Conservation (phyloP, 1,140 invertebrate genomes). For the Episyrphus balteatus region DNA sequence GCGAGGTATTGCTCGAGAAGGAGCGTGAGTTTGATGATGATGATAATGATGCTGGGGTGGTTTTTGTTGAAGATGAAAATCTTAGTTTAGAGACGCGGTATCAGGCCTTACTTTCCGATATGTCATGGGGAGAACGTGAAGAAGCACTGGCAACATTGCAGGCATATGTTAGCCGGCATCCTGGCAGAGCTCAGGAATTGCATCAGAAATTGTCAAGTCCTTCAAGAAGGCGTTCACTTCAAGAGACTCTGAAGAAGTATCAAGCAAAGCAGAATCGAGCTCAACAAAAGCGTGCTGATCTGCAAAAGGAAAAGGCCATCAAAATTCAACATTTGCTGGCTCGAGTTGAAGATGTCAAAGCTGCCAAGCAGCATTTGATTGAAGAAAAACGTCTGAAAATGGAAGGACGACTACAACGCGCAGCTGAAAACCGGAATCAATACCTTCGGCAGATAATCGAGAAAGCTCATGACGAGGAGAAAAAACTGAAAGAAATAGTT, state of each 20-base stretch:
- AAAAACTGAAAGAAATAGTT: slow-evolving; percentile 92
- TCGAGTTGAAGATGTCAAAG: slow-evolving; percentile 85
- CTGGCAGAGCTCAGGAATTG: slow-evolving; percentile 77
- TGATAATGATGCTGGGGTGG: slow-evolving; percentile 12
- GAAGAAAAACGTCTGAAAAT: slow-evolving; percentile 74
- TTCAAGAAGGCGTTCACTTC: slow-evolving; percentile 65
- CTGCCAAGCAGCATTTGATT: slow-evolving; percentile 73
- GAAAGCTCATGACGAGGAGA: slow-evolving; percentile 95
- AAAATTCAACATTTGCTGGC: slow-evolving; percentile 76
- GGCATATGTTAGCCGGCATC: slow-evolving; percentile 68
- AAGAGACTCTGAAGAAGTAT: slow-evolving; percentile 67
- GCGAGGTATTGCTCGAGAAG: slow-evolving; percentile 27
- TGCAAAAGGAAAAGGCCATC: slow-evolving; percentile 73
- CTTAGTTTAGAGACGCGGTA: slow-evolving; percentile 49
- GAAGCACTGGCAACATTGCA: slow-evolving; percentile 65
- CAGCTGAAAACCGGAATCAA: slow-evolving; percentile 81
- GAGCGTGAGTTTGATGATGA: slow-evolving; percentile 12
- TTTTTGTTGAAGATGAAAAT: slow-evolving; percentile 24
- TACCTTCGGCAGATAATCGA: slow-evolving; percentile 66
- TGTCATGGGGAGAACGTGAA: slow-evolving; percentile 68
- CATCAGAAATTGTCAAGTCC: slow-evolving; percentile 90
- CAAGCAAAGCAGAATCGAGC: slow-evolving; percentile 82
- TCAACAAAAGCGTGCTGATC: slow-evolving; percentile 61
- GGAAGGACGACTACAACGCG: slow-evolving; percentile 75
- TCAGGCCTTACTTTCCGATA: slow-evolving; percentile 59